phyloP scores from a whole-genome alignment of 2,888 invertebrate genomes.

The Eugnorisma glareosa region DNA sequence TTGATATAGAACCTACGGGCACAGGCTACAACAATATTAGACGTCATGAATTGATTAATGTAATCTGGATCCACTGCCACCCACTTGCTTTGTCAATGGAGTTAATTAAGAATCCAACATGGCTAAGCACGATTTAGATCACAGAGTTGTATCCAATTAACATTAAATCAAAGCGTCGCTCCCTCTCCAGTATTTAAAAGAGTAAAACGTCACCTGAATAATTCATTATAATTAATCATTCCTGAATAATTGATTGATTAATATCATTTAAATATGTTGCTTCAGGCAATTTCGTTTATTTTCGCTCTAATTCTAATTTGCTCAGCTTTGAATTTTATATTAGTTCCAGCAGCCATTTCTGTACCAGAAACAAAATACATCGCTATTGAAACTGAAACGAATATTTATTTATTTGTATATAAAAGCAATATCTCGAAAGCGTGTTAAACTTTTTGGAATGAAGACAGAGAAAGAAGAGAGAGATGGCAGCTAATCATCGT shows the following conservation, averaged over 20 bases:
- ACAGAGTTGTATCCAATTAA: conserved; percentile 22
- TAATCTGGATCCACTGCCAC: conserved; percentile 29
- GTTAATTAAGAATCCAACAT: conserved; percentile 56
- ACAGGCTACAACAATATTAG: conserved; percentile 22
- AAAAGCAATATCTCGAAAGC: conserved; percentile 11
- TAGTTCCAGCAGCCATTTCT: conserved; percentile 12
- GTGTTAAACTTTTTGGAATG: conserved; percentile 42
- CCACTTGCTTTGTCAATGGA: conserved; percentile 51
- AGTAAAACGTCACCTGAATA: conserved; percentile 26
- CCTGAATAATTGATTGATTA: too few relatives aligned
- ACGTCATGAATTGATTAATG: conserved; percentile 42
- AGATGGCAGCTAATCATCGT: conserved; percentile 38
- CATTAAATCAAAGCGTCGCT: conserved; percentile 28
- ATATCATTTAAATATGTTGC: neutral
- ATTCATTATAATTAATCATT: conserved; percentile 14
- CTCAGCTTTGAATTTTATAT: too few relatives aligned
- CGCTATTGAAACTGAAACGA: conserved; percentile 12
- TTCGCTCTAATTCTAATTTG: conserved; percentile 20
- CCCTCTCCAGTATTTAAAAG: conserved; percentile 20
- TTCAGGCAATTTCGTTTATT: conserved; percentile 37
- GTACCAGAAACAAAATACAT: conserved; percentile 27
- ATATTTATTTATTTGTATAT: too few relatives aligned
- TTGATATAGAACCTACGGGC: neutral
- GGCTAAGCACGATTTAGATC: conserved; percentile 1
- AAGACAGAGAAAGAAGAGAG: conserved; percentile 39